Evolutionary conservation across 2,113 vertebrate species (phyloP).

Genomic region (Procapra przewalskii): DNA sequence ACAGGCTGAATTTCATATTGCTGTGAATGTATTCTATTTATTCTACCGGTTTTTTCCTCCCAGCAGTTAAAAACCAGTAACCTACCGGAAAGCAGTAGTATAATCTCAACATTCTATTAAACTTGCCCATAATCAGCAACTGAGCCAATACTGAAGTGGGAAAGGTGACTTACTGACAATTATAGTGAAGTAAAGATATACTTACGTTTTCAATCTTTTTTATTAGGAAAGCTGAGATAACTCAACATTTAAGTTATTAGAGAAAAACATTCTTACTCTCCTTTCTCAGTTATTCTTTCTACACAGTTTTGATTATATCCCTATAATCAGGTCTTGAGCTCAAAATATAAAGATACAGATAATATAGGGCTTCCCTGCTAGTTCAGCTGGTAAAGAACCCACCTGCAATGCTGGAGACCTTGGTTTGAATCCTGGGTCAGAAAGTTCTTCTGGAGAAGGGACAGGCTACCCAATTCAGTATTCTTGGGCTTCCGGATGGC

Average conservation of each 20-base stretch:
- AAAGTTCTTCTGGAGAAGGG: not conserved
- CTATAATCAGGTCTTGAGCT: not conserved
- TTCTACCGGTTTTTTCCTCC: constrained; percentile 45
- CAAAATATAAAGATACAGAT: not conserved
- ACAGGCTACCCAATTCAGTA: not conserved
- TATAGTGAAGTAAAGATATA: not conserved
- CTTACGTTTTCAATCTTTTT: not conserved
- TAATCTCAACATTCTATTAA: constrained; percentile 59
- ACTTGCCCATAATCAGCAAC: not conserved
- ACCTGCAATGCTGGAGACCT: not conserved
- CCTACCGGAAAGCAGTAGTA: constrained; percentile 42
- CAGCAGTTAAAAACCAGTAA: constrained; percentile 72
- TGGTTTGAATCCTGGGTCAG: not conserved
- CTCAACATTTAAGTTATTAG: not conserved
- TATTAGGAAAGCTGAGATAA: not conserved
- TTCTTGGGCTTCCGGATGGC: not conserved
- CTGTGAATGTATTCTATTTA: constrained; percentile 57
- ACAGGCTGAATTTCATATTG: constrained; percentile 47
- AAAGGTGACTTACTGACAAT: not conserved
- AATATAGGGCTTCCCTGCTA: not conserved
- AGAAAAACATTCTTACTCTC: not conserved
- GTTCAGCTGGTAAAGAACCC: not conserved
- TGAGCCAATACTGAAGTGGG: constrained; percentile 1
- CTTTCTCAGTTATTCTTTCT: not conserved
- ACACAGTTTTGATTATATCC: not conserved